Conservation (phyloP, 1,140 invertebrate genomes). For the Melanaphis sacchari region DNA sequence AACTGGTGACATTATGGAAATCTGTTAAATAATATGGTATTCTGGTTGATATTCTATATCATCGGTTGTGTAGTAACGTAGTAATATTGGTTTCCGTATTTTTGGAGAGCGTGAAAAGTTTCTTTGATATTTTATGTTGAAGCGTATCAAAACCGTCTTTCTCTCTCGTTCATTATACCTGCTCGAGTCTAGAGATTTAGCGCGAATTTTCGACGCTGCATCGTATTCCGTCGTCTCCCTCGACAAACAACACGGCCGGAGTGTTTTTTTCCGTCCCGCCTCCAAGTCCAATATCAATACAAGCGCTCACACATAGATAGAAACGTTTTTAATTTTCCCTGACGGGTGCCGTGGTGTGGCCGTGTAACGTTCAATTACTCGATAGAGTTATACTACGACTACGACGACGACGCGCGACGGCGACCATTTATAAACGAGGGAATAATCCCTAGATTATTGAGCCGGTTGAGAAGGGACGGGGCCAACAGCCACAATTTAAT, state of each 20-base stretch:
- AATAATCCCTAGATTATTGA: conserved; percentile 47
- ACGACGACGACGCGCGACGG: background rate
- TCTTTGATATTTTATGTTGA: background rate
- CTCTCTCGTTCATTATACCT: background rate
- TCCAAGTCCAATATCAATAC: background rate
- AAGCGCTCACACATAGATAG: background rate
- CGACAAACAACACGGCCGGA: background rate
- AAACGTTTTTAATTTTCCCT: conserved; percentile 45
- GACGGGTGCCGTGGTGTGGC: background rate
- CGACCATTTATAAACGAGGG: conserved; percentile 49
- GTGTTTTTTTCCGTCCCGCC: background rate
- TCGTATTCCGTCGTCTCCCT: background rate
- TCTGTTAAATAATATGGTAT: background rate
- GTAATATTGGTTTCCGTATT: too few relatives aligned
- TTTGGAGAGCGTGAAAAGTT: background rate
- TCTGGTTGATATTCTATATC: background rate
- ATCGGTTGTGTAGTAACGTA: too few relatives aligned
- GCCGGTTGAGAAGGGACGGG: conserved; percentile 22
- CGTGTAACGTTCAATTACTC: conserved; percentile 44
- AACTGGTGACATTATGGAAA: background rate
- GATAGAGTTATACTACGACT: conserved; percentile 16
- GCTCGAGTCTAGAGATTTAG: too few relatives aligned
- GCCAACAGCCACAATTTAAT: conserved; percentile 50
- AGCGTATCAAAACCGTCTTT: background rate
- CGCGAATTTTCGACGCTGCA: background rate